Conservation (phyloP, 2,113 vertebrate genomes). For the Neotoma lepida region DNA sequence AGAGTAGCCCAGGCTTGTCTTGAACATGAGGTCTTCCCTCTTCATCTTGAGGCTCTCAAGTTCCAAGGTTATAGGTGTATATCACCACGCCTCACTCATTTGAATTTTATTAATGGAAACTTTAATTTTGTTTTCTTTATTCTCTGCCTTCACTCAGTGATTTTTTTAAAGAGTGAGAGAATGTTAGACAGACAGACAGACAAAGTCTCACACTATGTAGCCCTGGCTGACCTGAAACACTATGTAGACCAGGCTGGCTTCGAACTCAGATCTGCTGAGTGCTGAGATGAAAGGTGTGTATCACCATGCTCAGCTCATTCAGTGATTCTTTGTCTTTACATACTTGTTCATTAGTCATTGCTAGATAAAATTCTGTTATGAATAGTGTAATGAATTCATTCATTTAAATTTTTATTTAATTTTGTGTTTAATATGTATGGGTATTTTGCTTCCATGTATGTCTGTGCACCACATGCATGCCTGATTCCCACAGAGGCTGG, state of each 20-base stretch:
- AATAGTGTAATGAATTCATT: not conserved
- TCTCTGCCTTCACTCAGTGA: slow-evolving; percentile 17
- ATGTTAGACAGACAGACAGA: not conserved
- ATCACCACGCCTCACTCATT: not conserved
- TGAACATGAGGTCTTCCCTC: not conserved
- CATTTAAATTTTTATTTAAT: not conserved
- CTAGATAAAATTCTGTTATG: not conserved
- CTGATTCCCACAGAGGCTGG: not conserved
- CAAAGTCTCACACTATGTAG: not conserved
- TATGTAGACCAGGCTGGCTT: not conserved
- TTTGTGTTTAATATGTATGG: not conserved
- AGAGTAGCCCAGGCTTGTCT: not conserved
- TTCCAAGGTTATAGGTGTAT: not conserved
- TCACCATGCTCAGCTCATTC: not conserved
- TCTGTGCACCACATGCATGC: not conserved
- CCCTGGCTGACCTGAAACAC: not conserved
- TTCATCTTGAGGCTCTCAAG: not conserved
- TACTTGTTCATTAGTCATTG: not conserved
- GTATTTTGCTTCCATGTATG: not conserved
- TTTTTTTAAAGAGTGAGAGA: not conserved
- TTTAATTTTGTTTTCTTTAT: slow-evolving; percentile 31
- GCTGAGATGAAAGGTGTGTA: not conserved
- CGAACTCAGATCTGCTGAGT: not conserved
- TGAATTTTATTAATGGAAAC: slow-evolving; percentile 26
- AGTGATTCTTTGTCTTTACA: slow-evolving; percentile 2